phyloP scores from a whole-genome alignment of 2,888 invertebrate genomes.

The Yponomeuta sedellus region DNA sequence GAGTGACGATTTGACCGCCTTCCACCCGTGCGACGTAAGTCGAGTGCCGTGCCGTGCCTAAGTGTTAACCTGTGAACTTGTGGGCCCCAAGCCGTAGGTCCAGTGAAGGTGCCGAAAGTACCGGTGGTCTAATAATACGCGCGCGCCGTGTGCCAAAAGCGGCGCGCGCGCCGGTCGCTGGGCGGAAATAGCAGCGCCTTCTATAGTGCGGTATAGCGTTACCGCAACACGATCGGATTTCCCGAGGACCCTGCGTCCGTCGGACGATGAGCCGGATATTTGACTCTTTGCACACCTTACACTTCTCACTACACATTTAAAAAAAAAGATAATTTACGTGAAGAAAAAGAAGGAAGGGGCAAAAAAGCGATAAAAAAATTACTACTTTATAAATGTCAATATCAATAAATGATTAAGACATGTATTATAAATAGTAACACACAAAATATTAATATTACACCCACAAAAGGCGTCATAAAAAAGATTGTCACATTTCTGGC shows the following conservation, averaged over 20 bases:
- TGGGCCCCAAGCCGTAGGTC: not conserved
- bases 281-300: slow-evolving; percentile 18
- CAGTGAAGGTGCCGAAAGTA: not conserved
- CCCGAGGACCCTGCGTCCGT: slow-evolving; percentile 19
- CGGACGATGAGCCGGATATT: not conserved
- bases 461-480: too few relatives aligned
- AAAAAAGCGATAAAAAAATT: not conserved
- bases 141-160: slow-evolving; percentile 46
- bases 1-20: slow-evolving; percentile 70
- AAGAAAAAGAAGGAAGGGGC: not conserved
- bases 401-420: too few relatives aligned
- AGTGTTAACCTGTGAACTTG: slow-evolving; percentile 11
- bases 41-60: slow-evolving; percentile 30
- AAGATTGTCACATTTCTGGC: too few relatives aligned
- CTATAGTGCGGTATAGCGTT: slow-evolving; percentile 66
- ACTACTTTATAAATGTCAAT: too few relatives aligned
- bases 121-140: slow-evolving; percentile 47
- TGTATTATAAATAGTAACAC: too few relatives aligned
- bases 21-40: slow-evolving; percentile 76
- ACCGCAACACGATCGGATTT: slow-evolving; percentile 31
- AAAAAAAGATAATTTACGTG: too few relatives aligned
- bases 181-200: slow-evolving; percentile 56
- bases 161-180: slow-evolving; percentile 34
- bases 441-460: too few relatives aligned
- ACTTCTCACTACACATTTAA: slow-evolving; percentile 10